Evolutionary conservation across 1,140 invertebrate species (phyloP).

Genomic region (Drosophila carrolli): DNA sequence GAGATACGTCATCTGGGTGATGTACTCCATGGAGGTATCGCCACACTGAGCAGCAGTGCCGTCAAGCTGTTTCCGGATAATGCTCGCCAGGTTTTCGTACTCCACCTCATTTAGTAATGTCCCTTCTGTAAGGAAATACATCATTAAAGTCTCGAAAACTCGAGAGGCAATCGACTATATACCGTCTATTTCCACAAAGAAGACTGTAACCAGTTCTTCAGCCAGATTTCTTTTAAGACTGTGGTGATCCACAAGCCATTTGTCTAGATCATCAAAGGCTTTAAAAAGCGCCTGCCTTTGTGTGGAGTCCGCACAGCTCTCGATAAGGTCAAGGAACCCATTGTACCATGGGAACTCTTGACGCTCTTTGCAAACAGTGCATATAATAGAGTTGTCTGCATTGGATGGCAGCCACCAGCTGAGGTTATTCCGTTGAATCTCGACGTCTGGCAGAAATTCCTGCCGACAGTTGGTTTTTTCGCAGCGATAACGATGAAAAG

Average conservation of each 20-base stretch:
- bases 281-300: slow-evolving; percentile 35
- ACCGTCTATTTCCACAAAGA: slow-evolving; percentile 53
- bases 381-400: slow-evolving; percentile 15
- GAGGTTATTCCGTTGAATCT: slow-evolving; percentile 8
- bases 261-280: slow-evolving; percentile 32
- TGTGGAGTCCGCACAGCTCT: neutral
- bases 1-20: slow-evolving; percentile 48
- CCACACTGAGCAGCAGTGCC: slow-evolving; percentile 37
- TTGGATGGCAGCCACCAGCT: slow-evolving; percentile 55
- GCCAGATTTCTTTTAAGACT: slow-evolving; percentile 47
- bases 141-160: no score
- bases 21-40: slow-evolving; percentile 46
- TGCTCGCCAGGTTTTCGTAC: slow-evolving; percentile 31
- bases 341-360: slow-evolving; percentile 53
- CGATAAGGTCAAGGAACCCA: slow-evolving; percentile 28
- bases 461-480: slow-evolving; percentile 39
- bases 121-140: slow-evolving; percentile 32
- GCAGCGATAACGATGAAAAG: slow-evolving; percentile 67
- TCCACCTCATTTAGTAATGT: slow-evolving; percentile 26
- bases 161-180: neutral
- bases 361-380: slow-evolving; percentile 34
- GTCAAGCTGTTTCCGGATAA: slow-evolving; percentile 42
- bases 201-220: slow-evolving; percentile 29
- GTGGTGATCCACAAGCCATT: slow-evolving; percentile 50
- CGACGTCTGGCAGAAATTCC: slow-evolving; percentile 26